phyloP scores from a whole-genome alignment of 2,113 vertebrate genomes.

The Paradoxurus hermaphroditus region DNA sequence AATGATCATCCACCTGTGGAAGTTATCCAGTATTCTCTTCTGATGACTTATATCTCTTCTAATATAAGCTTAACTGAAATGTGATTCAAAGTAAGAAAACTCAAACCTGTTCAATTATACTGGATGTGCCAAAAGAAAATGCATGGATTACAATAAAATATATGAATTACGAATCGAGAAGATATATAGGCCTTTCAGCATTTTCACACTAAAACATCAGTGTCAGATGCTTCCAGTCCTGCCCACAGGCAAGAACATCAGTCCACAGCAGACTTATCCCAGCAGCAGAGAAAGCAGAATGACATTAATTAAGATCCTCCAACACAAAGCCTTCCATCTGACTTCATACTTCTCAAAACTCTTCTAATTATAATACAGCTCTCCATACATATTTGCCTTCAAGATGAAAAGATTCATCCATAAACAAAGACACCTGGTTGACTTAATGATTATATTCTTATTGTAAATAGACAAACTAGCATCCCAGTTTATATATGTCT shows the following conservation, averaged over 20 bases:
- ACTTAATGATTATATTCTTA: not conserved
- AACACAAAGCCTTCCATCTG: not conserved
- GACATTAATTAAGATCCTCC: not conserved
- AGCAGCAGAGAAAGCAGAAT: not conserved
- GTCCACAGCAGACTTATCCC: not conserved
- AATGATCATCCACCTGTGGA: not conserved
- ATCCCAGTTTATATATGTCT: not conserved
- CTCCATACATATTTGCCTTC: not conserved
- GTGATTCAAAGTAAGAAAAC: not conserved
- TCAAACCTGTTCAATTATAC: not conserved
- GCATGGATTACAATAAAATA: not conserved
- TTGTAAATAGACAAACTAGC: not conserved
- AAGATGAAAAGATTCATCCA: not conserved
- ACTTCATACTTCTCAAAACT: not conserved
- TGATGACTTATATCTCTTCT: not conserved
- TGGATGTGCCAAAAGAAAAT: conserved; percentile 20
- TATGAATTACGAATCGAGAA: not conserved
- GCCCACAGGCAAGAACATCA: not conserved
- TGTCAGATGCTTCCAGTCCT: not conserved
- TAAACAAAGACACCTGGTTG: not conserved
- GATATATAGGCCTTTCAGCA: not conserved
- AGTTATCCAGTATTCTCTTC: not conserved
- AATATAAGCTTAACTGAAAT: not conserved
- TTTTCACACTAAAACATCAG: not conserved
- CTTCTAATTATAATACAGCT: not conserved